Evolutionary conservation across 1,140 invertebrate species (phyloP).

Genomic region (Drosophila nigrodunni): DNA sequence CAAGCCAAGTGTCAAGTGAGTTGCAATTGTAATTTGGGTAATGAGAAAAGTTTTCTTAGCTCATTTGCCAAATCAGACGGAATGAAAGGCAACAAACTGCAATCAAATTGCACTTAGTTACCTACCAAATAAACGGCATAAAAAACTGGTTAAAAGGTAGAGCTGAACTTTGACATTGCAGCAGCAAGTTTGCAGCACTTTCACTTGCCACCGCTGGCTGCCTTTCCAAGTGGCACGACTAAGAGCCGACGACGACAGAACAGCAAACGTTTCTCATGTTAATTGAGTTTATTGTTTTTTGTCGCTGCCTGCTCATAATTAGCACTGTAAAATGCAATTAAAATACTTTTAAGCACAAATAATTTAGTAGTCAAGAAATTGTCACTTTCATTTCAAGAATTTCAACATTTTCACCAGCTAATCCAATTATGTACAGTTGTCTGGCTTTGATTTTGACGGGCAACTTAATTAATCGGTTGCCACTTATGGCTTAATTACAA

Average conservation of each 20-base stretch:
- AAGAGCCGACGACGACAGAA: slow-evolving; percentile 40
- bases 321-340: slow-evolving; percentile 55
- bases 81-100: slow-evolving; percentile 41
- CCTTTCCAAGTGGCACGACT: slow-evolving; percentile 52
- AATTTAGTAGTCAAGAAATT: slow-evolving; percentile 31
- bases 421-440: slow-evolving; percentile 71
- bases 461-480: slow-evolving; percentile 35
- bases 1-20: slow-evolving; percentile 43
- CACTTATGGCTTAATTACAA: slow-evolving; percentile 1
- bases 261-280: slow-evolving; percentile 47
- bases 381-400: slow-evolving; percentile 79
- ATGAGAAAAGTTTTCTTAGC: slow-evolving; percentile 40
- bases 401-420: slow-evolving; percentile 64
- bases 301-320: slow-evolving; percentile 51
- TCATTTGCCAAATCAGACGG: slow-evolving; percentile 62
- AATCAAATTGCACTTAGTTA: slow-evolving; percentile 52
- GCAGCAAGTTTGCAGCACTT: slow-evolving; percentile 54
- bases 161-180: slow-evolving; percentile 49
- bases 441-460: slow-evolving; percentile 37
- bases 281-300: slow-evolving; percentile 70
- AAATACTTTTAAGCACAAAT: slow-evolving; percentile 16
- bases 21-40: slow-evolving; percentile 39
- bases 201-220: slow-evolving; percentile 58
- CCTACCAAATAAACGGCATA: too few species aligned
- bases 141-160: slow-evolving; percentile 35